Base-by-base conservation (phyloP, 2,888 invertebrate species). In the Marasmarcha lunaedactyla region DNA sequence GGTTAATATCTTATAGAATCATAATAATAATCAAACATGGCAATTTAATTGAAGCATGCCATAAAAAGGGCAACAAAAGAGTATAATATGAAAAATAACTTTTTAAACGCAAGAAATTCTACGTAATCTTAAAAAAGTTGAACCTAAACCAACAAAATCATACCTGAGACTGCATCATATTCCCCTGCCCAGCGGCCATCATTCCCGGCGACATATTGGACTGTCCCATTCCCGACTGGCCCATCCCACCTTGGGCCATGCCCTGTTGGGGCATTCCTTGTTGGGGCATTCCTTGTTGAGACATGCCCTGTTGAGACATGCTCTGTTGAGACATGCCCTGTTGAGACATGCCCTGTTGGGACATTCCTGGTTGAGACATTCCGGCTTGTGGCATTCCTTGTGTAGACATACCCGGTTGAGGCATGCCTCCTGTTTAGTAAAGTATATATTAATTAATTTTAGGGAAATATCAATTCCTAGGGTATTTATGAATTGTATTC, bases 151-250 rank as follows among this genome's bases (percentile, higher is more conserved):
- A n/a, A n/a, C n/a, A n/a, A n/a, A n/a, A n/a, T n/a, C n/a, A 7
- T 61, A 62, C 57, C 44, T 74, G 85, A 30, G 58, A 55, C 49
- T 69, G 71, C 39, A 65, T 61, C 61, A 30, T 30, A 30, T 30
- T 34, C 14, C 34, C 34, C 9, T 20, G 30, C n/a, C 7, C 12
- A 2, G 4, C 13, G 13, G 12, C 2, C 34, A 34, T 34, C 13
- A 12, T 14, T 34, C 34, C 34, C 12, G 13, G 13, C 12, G 34
- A 34, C 13, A 34, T 14, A 34, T 50, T 39, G 46, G 51, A 39
- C 52, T 56, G 35, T 49, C 51, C 14, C 52, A 52, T 40, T 49
- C 51, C 40, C 46, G 50, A 38, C 52, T 56, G 35, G 48, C 52
- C 14, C 52, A 52, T 40, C 49, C 50, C 35, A 47, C 47, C 33